phyloP scores from a whole-genome alignment of 2,113 vertebrate species.

The Hystrix brachyura region DNA sequence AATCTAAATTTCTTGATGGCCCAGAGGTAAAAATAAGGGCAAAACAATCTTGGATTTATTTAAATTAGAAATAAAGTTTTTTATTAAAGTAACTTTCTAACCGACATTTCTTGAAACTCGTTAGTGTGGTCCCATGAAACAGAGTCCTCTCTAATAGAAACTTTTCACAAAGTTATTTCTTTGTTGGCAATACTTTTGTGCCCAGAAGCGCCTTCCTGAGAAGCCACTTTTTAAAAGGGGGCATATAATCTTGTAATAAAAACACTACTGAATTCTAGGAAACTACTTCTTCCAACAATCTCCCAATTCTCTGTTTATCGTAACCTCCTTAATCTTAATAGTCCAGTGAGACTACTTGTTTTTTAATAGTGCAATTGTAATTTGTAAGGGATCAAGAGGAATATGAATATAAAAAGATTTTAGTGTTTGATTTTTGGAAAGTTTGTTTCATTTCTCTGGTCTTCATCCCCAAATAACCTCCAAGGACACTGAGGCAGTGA shows the following conservation, averaged over 20 bases:
- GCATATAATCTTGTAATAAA: background rate
- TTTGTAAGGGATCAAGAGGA: background rate
- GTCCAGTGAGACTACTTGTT: background rate
- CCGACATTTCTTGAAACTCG: background rate
- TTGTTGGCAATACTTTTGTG: constrained; percentile 5
- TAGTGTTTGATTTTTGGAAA: constrained; percentile 2
- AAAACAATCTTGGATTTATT: constrained; percentile 23
- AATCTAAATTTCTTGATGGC: constrained; percentile 3
- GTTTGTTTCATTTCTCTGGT: background rate
- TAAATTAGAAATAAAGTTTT: constrained; percentile 46
- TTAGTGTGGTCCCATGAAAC: background rate
- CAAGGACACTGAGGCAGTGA: background rate
- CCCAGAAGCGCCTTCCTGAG: background rate
- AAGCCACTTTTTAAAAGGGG: constrained; percentile 11
- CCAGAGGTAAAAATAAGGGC: constrained; percentile 5
- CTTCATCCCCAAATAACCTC: background rate
- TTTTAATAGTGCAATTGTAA: constrained; percentile 5
- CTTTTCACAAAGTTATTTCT: constrained; percentile 20
- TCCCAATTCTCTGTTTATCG: background rate
- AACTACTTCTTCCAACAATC: background rate
- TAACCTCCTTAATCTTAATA: constrained; percentile 32
- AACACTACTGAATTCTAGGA: constrained; percentile 27
- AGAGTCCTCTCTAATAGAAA: background rate
- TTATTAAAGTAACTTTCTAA: background rate
- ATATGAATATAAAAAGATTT: constrained; percentile 38